These are phyloP conservation scores for Myrmecophaga tridactyla DNA, from an alignment of 2,113 vertebrate species.

Conservation along the genomic window DNA sequence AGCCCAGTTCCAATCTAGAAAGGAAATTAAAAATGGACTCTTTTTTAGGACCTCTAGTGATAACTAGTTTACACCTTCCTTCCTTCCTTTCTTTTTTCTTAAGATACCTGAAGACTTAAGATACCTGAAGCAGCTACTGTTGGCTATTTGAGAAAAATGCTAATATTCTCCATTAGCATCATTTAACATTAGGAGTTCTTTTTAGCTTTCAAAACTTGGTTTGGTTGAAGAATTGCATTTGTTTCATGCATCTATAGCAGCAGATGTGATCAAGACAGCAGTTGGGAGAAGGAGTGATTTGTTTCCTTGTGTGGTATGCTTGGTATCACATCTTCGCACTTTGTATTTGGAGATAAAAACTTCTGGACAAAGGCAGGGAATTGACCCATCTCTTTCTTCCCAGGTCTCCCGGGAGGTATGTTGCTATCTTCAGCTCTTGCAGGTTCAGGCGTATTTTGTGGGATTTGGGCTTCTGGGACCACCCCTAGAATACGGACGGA, in stretches of 20 bases:
- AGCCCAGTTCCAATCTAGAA: not conserved
- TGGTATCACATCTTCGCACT: slow-evolving; percentile 78
- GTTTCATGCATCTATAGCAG: slow-evolving; percentile 19
- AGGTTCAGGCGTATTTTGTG: slow-evolving; percentile 54
- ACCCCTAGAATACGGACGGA: slow-evolving; percentile 67
- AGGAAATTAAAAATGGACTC: not conserved
- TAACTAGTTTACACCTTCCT: accelerated
- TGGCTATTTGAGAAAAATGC: slow-evolving; percentile 53
- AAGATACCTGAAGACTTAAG: slow-evolving; percentile 44
- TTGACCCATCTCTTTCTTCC: slow-evolving; percentile 69
- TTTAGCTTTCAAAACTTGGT: slow-evolving; percentile 45
- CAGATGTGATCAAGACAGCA: not conserved
- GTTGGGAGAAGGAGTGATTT: slow-evolving; percentile 60
- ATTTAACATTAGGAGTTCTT: not conserved
- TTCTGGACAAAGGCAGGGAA: slow-evolving; percentile 67
- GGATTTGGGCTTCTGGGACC: slow-evolving; percentile 53
- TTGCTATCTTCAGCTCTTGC: slow-evolving; percentile 61
- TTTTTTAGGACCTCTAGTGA: not conserved
- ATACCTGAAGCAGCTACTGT: not conserved
- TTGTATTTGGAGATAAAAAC: slow-evolving; percentile 77
- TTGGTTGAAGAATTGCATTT: slow-evolving; percentile 54
- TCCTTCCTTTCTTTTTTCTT: not conserved
- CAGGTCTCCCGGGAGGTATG: slow-evolving; percentile 64
- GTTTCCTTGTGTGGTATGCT: slow-evolving; percentile 65
- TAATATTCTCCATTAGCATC: not conserved